Base-by-base conservation (phyloP, 64 coral and sea anemone species). In the Orbicella faveolata region DNA sequence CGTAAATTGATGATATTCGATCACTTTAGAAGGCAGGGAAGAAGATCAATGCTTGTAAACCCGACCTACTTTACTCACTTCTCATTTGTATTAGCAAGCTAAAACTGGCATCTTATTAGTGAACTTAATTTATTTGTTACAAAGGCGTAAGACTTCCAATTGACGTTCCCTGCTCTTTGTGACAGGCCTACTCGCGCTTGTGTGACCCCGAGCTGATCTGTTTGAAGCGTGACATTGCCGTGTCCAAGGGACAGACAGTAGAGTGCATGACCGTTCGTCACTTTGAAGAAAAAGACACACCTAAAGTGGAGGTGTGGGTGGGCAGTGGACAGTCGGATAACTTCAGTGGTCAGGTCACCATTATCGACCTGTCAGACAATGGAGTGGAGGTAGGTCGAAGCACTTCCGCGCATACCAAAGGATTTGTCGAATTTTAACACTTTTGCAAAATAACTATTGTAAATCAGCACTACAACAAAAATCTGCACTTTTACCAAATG, bases 261-360 rank as follows among this genome's bases (percentile, higher is more conserved):
- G 97, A 99, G 67, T 99, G 94, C 52, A 99, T 99, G 93, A 79
- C 94, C n/a, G 85, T 95, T 18, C 90, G 94, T 73, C 90, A 93
- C 52, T 98, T 89, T 64, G 39, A 30, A 23, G 59, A 95, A 36
- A 70, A 87, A 9, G 75, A 90, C 16, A 61, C 83, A 25, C 59
- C 66, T 15, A 93, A 89, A 73, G 69, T 99, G 79, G 97, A 99
- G 76, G 84, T 99, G 65, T 99, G 97, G 97, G 90, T 95, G 37
- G 97, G 97, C 25, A 95, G 97, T 80, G 97, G 97, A 48, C 77
- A 76, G 74, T 86, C 88, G 16, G 89, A 90, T 69, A 36, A 89
- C 74, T 36, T 36, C 21, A 93, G 77, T 62, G 91, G 88, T n/a
- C 85, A 88, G 16, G 95, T 96, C 20, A 88, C 95, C 0, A 94